Conservation (phyloP, 2,797 vertebrate genomes). For the Emydoidea blandingii region DNA sequence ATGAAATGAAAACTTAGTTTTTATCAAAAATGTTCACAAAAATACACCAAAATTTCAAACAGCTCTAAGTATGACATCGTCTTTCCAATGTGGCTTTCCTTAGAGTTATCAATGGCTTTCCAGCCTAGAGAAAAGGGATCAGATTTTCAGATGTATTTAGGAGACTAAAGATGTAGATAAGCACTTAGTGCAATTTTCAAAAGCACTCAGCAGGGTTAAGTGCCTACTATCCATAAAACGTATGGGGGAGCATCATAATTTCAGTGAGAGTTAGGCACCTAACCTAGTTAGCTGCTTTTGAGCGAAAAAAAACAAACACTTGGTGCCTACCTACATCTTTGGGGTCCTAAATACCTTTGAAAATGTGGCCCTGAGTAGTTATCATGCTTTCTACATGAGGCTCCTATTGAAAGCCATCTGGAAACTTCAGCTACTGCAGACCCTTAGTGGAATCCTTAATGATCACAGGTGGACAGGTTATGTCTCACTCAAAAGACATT, state of each 20-base stretch:
- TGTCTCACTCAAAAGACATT: accelerated
- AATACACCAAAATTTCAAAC: not conserved
- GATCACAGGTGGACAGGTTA: not conserved
- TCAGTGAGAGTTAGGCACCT: not conserved
- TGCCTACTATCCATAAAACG: too few relatives aligned
- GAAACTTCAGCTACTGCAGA: not conserved
- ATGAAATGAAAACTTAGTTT: not conserved
- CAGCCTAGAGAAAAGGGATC: not conserved
- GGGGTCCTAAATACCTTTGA: not conserved
- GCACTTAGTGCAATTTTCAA: too few relatives aligned
- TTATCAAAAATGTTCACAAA: not conserved
- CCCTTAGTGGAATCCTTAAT: not conserved
- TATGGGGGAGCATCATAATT: not conserved
- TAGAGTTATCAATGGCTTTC: not conserved
- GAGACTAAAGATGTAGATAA: not conserved
- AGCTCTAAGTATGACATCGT: not conserved
- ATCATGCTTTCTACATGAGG: not conserved
- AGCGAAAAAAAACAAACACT: not conserved
- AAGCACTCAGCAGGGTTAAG: too few relatives aligned
- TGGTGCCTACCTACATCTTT: not conserved
- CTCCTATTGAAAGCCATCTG: not conserved
- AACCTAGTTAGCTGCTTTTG: not conserved
- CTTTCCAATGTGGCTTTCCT: not conserved
- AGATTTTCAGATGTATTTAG: not conserved
- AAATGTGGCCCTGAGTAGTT: not conserved